Percentiles rank a stretch among this genome's conserved stretches.
Evolutionary conservation across 1,140 invertebrate genomes (phyloP).

Genomic region (Lucilia sericata): DNA sequence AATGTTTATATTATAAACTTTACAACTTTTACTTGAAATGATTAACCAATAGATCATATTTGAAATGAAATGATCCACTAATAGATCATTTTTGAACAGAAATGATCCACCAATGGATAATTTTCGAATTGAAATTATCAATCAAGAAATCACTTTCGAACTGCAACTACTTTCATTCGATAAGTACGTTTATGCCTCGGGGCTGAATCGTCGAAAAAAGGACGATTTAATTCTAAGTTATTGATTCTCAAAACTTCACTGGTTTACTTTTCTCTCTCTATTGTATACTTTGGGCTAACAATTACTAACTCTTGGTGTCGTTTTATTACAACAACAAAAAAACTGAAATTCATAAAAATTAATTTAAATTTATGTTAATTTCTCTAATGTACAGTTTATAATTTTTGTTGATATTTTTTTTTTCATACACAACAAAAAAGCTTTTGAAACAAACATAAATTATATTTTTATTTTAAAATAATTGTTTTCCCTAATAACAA

Average conservation of each 20-base stretch:
- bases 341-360: neutral
- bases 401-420: slow-evolving; percentile 19
- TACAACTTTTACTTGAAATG: too few species aligned
- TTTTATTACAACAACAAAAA: neutral
- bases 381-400: slow-evolving; percentile 27
- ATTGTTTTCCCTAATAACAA: slow-evolving; percentile 28
- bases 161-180: too few species aligned
- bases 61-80: too few species aligned
- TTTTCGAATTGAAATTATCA: too few species aligned
- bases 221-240: too few species aligned
- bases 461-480: slow-evolving; percentile 18
- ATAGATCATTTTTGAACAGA: too few species aligned
- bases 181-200: too few species aligned
- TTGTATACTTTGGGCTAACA: slow-evolving; percentile 13
- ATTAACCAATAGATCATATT: too few species aligned
- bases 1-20: too few species aligned
- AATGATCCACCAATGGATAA: too few species aligned
- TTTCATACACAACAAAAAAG: neutral
- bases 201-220: too few species aligned
- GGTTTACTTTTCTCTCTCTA: neutral
- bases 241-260: neutral
- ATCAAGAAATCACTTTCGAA: too few species aligned
- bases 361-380: slow-evolving; percentile 22
- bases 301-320: slow-evolving; percentile 14
- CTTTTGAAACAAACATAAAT: slow-evolving; percentile 18